Percentiles rank a stretch among this genome's conserved stretches.
phyloP scores from a whole-genome alignment of 92 coral and sea anemone species.

The Porites evermanni region DNA sequence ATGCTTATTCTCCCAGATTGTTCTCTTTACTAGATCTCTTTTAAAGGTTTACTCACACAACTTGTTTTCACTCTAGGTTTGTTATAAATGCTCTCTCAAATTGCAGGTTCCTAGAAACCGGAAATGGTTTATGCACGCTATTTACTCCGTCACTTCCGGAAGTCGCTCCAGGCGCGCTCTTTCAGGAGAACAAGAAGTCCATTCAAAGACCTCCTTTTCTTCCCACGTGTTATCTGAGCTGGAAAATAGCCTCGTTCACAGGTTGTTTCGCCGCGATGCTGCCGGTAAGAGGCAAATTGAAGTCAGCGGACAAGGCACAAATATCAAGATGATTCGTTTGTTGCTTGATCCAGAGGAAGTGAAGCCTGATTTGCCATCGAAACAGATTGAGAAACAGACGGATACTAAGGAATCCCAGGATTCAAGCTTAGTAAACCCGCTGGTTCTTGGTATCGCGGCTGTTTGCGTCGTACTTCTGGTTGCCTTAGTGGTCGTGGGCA shows the following conservation, averaged over 20 bases:
- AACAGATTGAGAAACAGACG: constrained; percentile 13
- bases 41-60: neutral
- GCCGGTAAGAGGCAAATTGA: constrained; percentile 50
- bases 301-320: constrained; percentile 75
- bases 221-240: constrained; percentile 33
- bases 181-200: constrained; percentile 4
- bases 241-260: constrained; percentile 24
- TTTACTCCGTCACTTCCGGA: constrained; percentile 90
- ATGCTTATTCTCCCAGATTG: neutral
- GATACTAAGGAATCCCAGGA: constrained; percentile 32
- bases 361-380: neutral
- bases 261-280: constrained; percentile 48
- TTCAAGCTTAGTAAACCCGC: constrained; percentile 82
- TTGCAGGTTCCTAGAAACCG: constrained; percentile 90
- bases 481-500: constrained; percentile 81
- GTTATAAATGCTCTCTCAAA: neutral
- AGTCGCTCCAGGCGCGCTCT: constrained; percentile 30
- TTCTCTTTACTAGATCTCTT: neutral
- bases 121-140: constrained; percentile 97
- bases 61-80: neutral
- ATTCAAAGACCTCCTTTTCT: neutral
- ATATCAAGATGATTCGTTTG: constrained; percentile 79
- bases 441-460: constrained; percentile 89
- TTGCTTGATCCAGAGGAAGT: constrained; percentile 61
- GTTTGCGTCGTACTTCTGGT: constrained; percentile 77